Evolutionary conservation across 2,888 invertebrate species (phyloP).

Genomic region (Eilema griseolum): DNA sequence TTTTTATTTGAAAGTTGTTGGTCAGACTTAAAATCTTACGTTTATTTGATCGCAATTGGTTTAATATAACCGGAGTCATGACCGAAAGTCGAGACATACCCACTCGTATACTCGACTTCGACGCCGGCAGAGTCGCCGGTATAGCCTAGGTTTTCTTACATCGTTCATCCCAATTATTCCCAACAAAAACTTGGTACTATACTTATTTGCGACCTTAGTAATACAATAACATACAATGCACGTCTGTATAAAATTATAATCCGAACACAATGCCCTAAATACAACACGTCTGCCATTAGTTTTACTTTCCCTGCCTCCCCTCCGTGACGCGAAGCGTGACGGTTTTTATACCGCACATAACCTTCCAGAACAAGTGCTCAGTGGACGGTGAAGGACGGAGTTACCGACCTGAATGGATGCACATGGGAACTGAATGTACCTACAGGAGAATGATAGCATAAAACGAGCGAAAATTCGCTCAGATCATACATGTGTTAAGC

Average conservation of each 20-base stretch:
- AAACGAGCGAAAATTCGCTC: too few species aligned
- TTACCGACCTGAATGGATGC: conserved; percentile 8
- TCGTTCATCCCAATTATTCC: too few species aligned
- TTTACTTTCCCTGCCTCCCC: conserved; percentile 24
- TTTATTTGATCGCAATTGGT: too few species aligned
- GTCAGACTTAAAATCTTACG: too few species aligned
- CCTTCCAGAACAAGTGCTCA: conserved; percentile 20
- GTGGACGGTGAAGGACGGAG: conserved; percentile 21
- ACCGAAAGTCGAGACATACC: too few species aligned
- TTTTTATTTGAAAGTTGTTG: too few species aligned
- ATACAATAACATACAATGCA: neutral
- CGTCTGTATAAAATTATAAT: conserved; percentile 1
- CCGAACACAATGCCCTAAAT: conserved; percentile 18
- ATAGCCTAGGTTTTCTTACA: too few species aligned
- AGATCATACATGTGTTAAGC: too few species aligned
- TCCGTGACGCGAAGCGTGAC: conserved; percentile 17
- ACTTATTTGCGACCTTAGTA: neutral
- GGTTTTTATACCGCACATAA: conserved; percentile 22
- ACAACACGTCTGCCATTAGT: neutral
- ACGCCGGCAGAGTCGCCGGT: too few species aligned
- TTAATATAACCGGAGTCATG: too few species aligned
- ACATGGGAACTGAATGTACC: neutral
- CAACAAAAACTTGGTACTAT: neutral
- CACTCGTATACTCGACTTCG: too few species aligned
- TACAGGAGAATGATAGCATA: too few species aligned